Evolutionary conservation across 2,888 invertebrate genomes (phyloP).

Genomic region (Labia minor): DNA sequence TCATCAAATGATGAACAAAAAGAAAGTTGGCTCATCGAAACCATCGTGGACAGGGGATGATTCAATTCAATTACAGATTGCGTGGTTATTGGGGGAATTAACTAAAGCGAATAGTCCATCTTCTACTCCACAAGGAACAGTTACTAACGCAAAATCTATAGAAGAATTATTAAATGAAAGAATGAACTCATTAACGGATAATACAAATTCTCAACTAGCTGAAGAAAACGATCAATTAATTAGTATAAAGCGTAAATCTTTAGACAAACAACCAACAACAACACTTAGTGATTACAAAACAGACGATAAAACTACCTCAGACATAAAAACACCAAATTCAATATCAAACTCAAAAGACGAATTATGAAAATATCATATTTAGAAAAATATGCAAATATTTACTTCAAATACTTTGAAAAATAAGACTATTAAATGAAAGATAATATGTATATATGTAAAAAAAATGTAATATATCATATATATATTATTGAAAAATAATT

Average conservation of each 20-base stretch:
- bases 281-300: background rate
- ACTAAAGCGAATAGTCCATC: background rate
- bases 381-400: too few relatives aligned
- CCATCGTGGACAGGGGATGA: background rate
- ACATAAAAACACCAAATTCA: background rate
- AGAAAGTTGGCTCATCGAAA: constrained; percentile 15
- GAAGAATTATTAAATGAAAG: background rate
- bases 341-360: background rate
- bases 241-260: background rate
- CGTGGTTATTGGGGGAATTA: constrained; percentile 22
- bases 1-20: constrained; percentile 18
- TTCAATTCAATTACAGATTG: constrained; percentile 20
- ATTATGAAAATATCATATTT: background rate
- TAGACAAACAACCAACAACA: background rate
- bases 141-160: background rate
- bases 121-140: background rate
- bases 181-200: background rate
- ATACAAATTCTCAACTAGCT: background rate
- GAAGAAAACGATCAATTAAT: background rate
- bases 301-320: constrained; percentile 2
- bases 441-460: too few relatives aligned
- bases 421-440: too few relatives aligned
- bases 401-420: too few relatives aligned
- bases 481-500: too few relatives aligned
- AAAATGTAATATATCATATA: too few relatives aligned